Percentiles rank a stretch among this genome's conserved stretches.
phyloP scores from a whole-genome alignment of 2,113 vertebrate genomes.

The Sceloporus undulatus region DNA sequence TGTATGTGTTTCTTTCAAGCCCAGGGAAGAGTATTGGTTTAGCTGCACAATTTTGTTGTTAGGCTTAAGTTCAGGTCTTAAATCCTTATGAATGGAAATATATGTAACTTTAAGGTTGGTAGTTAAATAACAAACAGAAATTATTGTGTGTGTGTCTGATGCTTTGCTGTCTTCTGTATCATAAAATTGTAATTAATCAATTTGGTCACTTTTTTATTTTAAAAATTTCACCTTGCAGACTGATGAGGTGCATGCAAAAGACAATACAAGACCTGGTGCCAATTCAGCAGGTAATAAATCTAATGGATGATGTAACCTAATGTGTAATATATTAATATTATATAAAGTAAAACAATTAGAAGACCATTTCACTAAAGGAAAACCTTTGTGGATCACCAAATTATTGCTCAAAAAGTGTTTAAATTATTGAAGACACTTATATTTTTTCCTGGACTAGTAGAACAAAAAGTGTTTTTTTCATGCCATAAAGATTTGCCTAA shows the following conservation, averaged over 20 bases:
- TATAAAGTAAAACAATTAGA: too few species aligned
- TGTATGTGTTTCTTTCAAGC: too few species aligned
- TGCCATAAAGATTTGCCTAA: background rate
- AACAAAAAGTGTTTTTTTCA: background rate
- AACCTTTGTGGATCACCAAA: background rate
- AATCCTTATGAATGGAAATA: too few species aligned
- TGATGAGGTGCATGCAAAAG: slow-evolving; percentile 95
- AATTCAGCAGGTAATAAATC: slow-evolving; percentile 85
- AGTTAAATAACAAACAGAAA: background rate
- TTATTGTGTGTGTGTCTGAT: background rate
- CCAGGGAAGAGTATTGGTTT: too few species aligned
- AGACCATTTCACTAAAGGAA: background rate
- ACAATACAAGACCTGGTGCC: slow-evolving; percentile 90
- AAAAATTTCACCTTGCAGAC: slow-evolving; percentile 78
- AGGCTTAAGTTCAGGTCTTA: too few species aligned
- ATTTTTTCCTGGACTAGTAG: background rate
- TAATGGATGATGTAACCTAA: background rate
- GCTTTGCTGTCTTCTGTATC: background rate
- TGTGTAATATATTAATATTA: background rate
- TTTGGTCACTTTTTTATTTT: background rate
- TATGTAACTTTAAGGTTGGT: background rate
- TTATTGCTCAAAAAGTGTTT: background rate
- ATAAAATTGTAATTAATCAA: background rate
- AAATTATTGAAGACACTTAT: background rate
- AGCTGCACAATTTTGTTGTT: too few species aligned